Evolutionary conservation across 2,888 invertebrate species (phyloP).

Genomic region (Mycogona germanica): DNA sequence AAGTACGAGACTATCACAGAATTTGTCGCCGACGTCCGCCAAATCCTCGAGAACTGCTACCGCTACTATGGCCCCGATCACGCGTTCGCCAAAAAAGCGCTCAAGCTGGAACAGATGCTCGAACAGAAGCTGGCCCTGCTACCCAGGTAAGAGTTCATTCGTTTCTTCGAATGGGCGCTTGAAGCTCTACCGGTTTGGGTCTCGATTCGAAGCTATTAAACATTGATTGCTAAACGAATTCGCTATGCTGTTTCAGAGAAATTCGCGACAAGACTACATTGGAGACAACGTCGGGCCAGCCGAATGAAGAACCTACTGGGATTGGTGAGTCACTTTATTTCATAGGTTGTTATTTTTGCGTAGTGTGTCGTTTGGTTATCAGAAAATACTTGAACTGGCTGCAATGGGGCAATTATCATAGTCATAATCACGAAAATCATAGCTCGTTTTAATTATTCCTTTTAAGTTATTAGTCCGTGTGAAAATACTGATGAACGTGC

Average conservation of each 20-base stretch:
- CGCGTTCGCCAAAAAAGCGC: slow-evolving; percentile 35
- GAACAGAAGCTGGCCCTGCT: slow-evolving; percentile 38
- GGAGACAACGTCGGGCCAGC: slow-evolving; percentile 28
- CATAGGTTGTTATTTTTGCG: no score
- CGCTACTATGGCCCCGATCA: slow-evolving; percentile 39
- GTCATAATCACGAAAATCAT: no score
- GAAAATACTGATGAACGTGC: no score
- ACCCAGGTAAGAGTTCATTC: slow-evolving; percentile 32
- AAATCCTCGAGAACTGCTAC: slow-evolving; percentile 41
- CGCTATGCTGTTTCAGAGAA: slow-evolving; percentile 26
- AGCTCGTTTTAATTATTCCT: not conserved
- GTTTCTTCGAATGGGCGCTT: not conserved
- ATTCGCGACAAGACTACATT: slow-evolving; percentile 32
- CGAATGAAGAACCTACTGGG: slow-evolving; percentile 24
- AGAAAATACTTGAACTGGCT: no score
- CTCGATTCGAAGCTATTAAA: not conserved
- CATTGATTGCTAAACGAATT: not conserved
- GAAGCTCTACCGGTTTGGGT: not conserved
- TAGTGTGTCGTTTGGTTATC: no score
- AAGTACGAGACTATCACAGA: slow-evolving; percentile 37
- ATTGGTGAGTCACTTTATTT: no score
- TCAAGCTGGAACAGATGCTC: slow-evolving; percentile 37
- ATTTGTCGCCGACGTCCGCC: slow-evolving; percentile 38
- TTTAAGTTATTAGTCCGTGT: not conserved
- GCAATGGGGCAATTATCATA: no score